Evolutionary conservation across 2,888 invertebrate genomes (phyloP).

Genomic region (Mystacides longicornis): DNA sequence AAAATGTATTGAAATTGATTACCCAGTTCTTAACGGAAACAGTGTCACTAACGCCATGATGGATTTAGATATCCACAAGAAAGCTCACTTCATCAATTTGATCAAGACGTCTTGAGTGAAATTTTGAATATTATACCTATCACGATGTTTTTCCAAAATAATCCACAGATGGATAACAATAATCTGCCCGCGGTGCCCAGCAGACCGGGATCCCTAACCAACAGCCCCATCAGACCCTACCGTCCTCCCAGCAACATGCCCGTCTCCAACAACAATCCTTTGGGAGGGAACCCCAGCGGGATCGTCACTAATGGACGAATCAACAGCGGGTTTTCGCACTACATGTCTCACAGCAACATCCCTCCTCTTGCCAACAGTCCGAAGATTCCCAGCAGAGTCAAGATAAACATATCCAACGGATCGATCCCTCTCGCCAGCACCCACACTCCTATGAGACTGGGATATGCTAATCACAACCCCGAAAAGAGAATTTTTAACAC

Average conservation of each 20-base stretch:
- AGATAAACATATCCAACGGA: conserved; percentile 12
- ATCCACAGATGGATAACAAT: conserved; percentile 26
- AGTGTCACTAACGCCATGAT: neutral
- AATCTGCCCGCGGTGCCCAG: conserved; percentile 22
- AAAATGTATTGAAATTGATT: neutral
- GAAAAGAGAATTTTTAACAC: neutral
- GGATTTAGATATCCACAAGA: neutral
- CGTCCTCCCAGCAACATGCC: conserved; percentile 16
- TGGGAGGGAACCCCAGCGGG: neutral
- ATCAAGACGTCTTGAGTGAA: too few species aligned
- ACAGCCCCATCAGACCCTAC: conserved; percentile 13
- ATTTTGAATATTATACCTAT: neutral
- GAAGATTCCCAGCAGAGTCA: conserved; percentile 5
- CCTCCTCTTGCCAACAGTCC: conserved; percentile 6
- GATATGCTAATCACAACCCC: neutral
- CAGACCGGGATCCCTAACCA: conserved; percentile 9
- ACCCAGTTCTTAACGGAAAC: neutral
- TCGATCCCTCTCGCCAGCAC: conserved; percentile 8
- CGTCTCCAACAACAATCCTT: conserved; percentile 8
- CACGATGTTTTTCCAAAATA: conserved; percentile 19
- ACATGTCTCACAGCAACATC: neutral
- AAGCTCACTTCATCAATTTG: neutral
- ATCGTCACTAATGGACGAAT: conserved; percentile 9
- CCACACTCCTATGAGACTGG: conserved; percentile 3
- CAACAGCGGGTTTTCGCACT: neutral